These are phyloP conservation scores for Suricata suricatta DNA, from an alignment of 2,113 vertebrate genomes.

Conservation along the genomic window DNA sequence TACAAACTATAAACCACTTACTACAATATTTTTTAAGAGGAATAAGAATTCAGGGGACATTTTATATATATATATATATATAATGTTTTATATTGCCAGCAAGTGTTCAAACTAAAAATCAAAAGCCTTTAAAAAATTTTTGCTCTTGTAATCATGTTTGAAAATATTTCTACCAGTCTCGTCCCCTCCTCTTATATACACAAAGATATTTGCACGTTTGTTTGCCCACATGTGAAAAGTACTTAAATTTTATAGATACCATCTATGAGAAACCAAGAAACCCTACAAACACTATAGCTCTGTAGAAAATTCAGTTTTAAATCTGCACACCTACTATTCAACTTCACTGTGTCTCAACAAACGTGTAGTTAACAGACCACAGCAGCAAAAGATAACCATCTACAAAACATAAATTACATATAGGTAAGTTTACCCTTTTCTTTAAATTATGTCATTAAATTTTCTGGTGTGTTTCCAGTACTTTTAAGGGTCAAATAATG, in stretches of 20 bases:
- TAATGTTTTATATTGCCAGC: constrained; percentile 12
- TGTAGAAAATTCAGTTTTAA: constrained; percentile 55
- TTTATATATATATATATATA: not conserved
- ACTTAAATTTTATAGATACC: constrained; percentile 64
- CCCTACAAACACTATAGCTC: not conserved
- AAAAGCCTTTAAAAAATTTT: constrained; percentile 38
- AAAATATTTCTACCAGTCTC: not conserved
- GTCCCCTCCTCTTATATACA: not conserved
- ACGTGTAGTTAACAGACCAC: not conserved
- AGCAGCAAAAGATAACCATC: not conserved
- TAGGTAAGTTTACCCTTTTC: not conserved
- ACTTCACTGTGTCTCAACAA: constrained; percentile 36
- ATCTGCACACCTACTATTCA: not conserved
- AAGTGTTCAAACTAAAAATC: constrained; percentile 60
- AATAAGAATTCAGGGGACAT: constrained; percentile 6
- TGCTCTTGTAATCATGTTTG: not conserved
- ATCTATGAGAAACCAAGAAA: constrained; percentile 43
- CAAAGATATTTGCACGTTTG: not conserved
- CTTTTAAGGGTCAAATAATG: constrained; percentile 15
- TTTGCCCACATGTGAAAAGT: constrained; percentile 28
- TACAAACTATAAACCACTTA: constrained; percentile 76
- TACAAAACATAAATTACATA: not conserved
- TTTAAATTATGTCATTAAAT: not conserved
- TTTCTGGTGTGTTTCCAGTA: not conserved
- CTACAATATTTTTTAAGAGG: constrained; percentile 45